These are phyloP conservation scores for Paraplagusia blochii DNA, from an alignment of 2,113 vertebrate species.

Conservation along the genomic window DNA sequence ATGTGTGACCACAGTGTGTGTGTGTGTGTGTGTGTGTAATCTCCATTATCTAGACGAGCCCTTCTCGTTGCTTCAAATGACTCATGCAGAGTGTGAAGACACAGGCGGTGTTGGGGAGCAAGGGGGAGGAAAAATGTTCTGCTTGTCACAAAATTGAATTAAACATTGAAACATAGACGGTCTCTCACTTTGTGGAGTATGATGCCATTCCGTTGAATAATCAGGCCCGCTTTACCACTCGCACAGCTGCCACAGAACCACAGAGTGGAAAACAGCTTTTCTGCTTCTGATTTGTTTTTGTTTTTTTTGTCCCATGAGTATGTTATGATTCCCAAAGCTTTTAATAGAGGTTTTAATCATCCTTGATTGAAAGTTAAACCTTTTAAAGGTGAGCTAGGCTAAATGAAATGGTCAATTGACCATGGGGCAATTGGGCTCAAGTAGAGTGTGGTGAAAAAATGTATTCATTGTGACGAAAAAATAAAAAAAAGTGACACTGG, in stretches of 20 bases:
- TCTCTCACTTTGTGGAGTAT: conserved; percentile 49
- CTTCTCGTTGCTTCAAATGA: conserved; percentile 46
- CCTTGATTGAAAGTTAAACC: conserved; percentile 6
- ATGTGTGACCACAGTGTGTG: conserved; percentile 17
- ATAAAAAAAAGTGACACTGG: conserved; percentile 2
- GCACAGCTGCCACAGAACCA: conserved; percentile 29
- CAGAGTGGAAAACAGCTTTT: conserved; percentile 40
- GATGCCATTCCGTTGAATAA: conserved; percentile 34
- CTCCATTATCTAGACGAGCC: conserved; percentile 30
- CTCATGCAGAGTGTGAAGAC: conserved; percentile 38
- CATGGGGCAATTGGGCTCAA: neutral
- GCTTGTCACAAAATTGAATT: conserved; percentile 49
- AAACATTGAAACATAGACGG: conserved; percentile 42
- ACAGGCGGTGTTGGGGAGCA: conserved; percentile 24
- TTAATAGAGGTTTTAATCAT: conserved; percentile 30
- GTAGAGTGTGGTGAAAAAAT: conserved; percentile 1
- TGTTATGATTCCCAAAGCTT: conserved; percentile 35
- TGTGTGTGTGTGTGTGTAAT: conserved; percentile 9
- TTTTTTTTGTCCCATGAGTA: too few relatives aligned
- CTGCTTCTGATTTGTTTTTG: conserved; percentile 32
- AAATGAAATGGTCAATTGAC: conserved; percentile 33
- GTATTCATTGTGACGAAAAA: neutral
- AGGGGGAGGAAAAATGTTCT: conserved; percentile 24
- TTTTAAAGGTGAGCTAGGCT: conserved; percentile 27
- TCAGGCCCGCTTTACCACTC: conserved; percentile 34